phyloP scores from a whole-genome alignment of 2,797 vertebrate species.

The Sebastes aleutianus region DNA sequence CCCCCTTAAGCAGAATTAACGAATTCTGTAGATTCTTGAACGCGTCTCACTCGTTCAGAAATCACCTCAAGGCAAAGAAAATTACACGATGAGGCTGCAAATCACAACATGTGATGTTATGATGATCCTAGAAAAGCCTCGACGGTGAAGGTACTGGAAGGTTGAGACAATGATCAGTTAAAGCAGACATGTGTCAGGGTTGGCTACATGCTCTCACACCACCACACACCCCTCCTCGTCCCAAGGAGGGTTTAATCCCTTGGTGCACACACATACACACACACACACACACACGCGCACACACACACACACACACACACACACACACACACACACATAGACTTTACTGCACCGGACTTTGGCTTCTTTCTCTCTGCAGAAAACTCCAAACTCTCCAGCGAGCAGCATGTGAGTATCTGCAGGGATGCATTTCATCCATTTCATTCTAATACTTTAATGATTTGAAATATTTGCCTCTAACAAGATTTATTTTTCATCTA shows the following conservation, averaged over 20 bases:
- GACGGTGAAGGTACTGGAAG: neutral
- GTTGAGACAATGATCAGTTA: conserved; percentile 38
- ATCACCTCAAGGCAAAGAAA: neutral
- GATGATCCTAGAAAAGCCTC: neutral
- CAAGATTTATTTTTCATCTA: neutral
- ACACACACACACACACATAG: no score
- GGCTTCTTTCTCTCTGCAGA: conserved; percentile 45
- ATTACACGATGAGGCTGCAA: neutral
- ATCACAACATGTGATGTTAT: conserved; percentile 38
- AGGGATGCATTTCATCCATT: neutral
- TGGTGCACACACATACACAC: neutral
- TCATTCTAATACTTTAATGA: neutral
- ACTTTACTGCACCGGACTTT: conserved; percentile 53
- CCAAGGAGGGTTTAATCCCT: conserved; percentile 46
- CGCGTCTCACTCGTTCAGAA: neutral
- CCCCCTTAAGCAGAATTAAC: conserved; percentile 54
- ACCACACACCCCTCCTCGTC: conserved; percentile 10
- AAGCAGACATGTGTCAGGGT: conserved; percentile 45
- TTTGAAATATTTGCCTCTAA: neutral
- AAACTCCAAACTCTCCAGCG: conserved; percentile 22
- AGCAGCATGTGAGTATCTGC: conserved; percentile 67
- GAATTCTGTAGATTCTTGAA: conserved; percentile 25
- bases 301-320: neutral
- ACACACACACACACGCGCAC: neutral
- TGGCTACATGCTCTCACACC: conserved; percentile 63